Conservation (phyloP, 2,797 vertebrate genomes). For the Vireo griseus region DNA sequence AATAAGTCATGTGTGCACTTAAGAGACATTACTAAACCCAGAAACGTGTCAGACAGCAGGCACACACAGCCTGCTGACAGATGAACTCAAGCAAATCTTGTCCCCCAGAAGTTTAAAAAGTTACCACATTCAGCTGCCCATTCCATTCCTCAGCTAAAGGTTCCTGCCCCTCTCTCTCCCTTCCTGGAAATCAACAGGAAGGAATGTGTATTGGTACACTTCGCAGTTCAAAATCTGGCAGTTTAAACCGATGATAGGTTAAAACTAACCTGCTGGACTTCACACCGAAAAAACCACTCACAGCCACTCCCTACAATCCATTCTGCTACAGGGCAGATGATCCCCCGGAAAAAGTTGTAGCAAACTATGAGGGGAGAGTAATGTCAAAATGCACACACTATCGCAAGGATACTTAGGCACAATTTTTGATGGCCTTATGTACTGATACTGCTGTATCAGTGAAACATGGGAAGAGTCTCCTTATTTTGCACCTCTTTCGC, state of each 20-base stretch:
- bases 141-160: slow-evolving; percentile 14
- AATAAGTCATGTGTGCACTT: neutral
- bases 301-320: rapidly evolving
- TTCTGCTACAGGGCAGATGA: neutral
- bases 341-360: rapidly evolving
- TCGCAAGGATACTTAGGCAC: neutral
- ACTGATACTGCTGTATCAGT: neutral
- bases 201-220: neutral
- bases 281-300: neutral
- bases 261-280: neutral
- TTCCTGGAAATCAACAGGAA: neutral
- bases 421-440: neutral
- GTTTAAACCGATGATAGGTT: neutral
- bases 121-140: slow-evolving; percentile 25
- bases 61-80: slow-evolving; percentile 9
- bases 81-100: neutral
- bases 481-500: neutral
- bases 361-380: neutral
- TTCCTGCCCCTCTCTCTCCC: neutral
- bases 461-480: neutral
- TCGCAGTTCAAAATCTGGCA: neutral
- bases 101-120: neutral
- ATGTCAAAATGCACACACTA: neutral
- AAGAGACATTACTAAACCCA: neutral
- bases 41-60: slow-evolving; percentile 1